Conservation (phyloP, 2,888 invertebrate species). For the Sphinx pinastri region DNA sequence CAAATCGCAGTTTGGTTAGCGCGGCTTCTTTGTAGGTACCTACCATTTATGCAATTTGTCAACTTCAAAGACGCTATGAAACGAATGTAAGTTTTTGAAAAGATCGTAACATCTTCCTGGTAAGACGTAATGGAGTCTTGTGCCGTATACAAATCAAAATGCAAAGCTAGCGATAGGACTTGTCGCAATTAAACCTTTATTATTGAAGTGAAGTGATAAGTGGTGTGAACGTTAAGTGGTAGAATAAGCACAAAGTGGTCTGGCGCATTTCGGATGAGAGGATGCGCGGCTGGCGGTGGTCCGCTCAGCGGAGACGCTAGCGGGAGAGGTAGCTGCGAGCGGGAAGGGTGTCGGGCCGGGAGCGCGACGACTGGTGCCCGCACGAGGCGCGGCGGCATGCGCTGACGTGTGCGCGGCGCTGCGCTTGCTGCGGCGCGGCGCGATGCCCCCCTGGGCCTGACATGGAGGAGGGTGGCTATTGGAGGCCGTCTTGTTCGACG, state of each 20-base stretch:
- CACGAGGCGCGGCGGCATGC: conserved; percentile 82
- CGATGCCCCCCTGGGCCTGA: conserved; percentile 78
- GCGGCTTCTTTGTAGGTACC: conserved; percentile 41
- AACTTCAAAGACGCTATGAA: conserved; percentile 32
- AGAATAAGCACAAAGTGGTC: conserved; percentile 41
- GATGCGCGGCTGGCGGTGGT: conserved; percentile 70
- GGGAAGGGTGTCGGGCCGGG: conserved; percentile 83
- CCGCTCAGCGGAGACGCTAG: conserved; percentile 73
- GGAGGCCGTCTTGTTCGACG: conserved; percentile 81
- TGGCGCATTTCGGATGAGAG: conserved; percentile 65
- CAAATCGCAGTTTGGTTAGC: conserved; percentile 46
- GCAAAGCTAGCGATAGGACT: conserved; percentile 48
- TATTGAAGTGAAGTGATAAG: conserved; percentile 39
- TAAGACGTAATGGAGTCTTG: conserved; percentile 63
- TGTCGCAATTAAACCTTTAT: conserved; percentile 37
- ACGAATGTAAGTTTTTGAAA: conserved; percentile 48
- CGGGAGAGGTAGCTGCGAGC: conserved; percentile 58
- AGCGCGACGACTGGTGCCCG: conserved; percentile 82
- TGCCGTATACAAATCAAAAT: conserved; percentile 47
- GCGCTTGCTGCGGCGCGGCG: conserved; percentile 82
- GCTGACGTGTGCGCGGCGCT: conserved; percentile 81
- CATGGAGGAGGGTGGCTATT: conserved; percentile 81
- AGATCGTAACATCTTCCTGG: conserved; percentile 40
- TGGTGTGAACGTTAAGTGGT: conserved; percentile 39
- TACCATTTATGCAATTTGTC: conserved; percentile 39